Evolutionary conservation across 2,797 vertebrate species (phyloP).

Genomic region (Lates japonicus): DNA sequence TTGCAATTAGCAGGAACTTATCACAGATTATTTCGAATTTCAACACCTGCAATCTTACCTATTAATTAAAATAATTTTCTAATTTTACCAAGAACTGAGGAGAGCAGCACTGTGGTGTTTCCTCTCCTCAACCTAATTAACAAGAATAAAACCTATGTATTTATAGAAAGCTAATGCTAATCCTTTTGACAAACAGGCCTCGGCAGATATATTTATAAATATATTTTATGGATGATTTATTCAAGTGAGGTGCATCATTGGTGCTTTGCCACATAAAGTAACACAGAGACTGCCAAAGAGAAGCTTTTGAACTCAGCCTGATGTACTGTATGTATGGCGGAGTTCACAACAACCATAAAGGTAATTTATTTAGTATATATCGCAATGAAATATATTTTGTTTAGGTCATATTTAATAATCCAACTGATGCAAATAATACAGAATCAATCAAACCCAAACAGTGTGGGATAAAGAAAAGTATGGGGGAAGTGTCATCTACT

Average conservation of each 20-base stretch:
- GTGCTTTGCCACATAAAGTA: slow-evolving; percentile 19
- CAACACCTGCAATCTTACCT: slow-evolving; percentile 40
- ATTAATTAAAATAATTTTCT: slow-evolving; percentile 56
- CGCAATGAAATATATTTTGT: background rate
- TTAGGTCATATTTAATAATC: background rate
- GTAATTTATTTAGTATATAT: background rate
- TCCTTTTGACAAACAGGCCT: slow-evolving; percentile 65
- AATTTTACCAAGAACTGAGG: slow-evolving; percentile 49
- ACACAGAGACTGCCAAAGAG: slow-evolving; percentile 1
- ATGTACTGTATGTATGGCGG: background rate
- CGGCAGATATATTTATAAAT: slow-evolving; percentile 55
- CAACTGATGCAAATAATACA: background rate
- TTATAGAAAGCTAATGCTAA: slow-evolving; percentile 74
- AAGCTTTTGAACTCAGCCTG: background rate
- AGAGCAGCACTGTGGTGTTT: slow-evolving; percentile 22
- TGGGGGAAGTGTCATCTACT: background rate
- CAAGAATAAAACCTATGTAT: slow-evolving; percentile 63
- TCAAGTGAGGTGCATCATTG: slow-evolving; percentile 35
- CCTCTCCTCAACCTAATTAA: slow-evolving; percentile 67
- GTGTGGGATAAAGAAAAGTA: background rate
- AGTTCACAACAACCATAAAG: background rate
- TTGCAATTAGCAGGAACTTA: slow-evolving; percentile 40
- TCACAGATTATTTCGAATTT: slow-evolving; percentile 30
- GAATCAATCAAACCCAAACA: background rate
- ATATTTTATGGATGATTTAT: slow-evolving; percentile 49